phyloP scores from a whole-genome alignment of 1,140 invertebrate species.

The Drosophila subobscura region DNA sequence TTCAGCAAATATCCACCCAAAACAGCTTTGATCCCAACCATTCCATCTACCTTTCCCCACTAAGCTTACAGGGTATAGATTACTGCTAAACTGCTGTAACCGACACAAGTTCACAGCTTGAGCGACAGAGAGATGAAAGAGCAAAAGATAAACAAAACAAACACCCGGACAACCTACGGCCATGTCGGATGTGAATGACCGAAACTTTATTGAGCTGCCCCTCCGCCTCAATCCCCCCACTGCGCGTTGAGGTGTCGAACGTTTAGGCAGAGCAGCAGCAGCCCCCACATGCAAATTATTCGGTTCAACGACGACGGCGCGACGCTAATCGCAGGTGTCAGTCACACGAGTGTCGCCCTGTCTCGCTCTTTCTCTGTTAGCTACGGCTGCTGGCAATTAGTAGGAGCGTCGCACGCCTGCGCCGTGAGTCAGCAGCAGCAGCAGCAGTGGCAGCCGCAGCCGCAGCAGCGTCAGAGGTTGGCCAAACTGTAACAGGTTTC shows the following conservation, averaged over 20 bases:
- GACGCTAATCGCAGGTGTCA: slow-evolving; percentile 76
- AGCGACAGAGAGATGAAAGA: slow-evolving; percentile 5
- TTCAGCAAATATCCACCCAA: no score
- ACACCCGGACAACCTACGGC: slow-evolving; percentile 58
- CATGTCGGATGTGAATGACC: slow-evolving; percentile 62
- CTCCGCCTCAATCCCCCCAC: background rate
- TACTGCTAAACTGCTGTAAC: slow-evolving; percentile 38
- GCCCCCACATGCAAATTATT: slow-evolving; percentile 70
- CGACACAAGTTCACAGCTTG: slow-evolving; percentile 65
- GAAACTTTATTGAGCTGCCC: slow-evolving; percentile 21
- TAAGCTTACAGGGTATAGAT: background rate
- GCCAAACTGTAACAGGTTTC: slow-evolving; percentile 52
- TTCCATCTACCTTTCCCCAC: no score
- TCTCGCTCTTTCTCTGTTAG: slow-evolving; percentile 14
- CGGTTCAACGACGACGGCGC: slow-evolving; percentile 48
- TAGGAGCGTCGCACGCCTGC: slow-evolving; percentile 67
- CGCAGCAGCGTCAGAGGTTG: slow-evolving; percentile 42
- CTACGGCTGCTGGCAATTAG: slow-evolving; percentile 53
- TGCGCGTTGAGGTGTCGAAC: slow-evolving; percentile 28
- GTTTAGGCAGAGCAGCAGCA: slow-evolving; percentile 50
- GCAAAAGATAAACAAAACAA: slow-evolving; percentile 52
- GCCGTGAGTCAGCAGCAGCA: slow-evolving; percentile 41
- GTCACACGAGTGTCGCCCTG: slow-evolving; percentile 57
- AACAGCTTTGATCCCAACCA: no score
- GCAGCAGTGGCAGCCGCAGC: slow-evolving; percentile 25